Base-by-base conservation (phyloP, 1,140 invertebrate species). In the Pseudomyrmex concolor region DNA sequence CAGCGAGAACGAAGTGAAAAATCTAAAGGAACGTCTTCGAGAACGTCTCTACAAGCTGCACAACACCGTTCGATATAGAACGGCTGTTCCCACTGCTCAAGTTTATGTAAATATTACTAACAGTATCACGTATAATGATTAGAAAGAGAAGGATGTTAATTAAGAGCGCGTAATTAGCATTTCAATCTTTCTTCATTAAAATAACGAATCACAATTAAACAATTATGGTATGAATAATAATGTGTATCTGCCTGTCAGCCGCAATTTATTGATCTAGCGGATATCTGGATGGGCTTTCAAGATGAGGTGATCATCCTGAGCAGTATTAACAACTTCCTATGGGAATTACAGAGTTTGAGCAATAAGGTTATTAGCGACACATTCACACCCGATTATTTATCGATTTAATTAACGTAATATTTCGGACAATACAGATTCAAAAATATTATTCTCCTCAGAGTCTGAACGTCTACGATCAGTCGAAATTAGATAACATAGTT, bases 271-370 rank as follows among this genome's bases (percentile, higher is more conserved):
- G 94, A 95, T 81, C 86, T 97, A 3, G 95, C 95, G 86, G 90
- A 95, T 55, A 94, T 95, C 7, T 97, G 96, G 96, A 93, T 95
- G 9, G 91, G 93, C 15, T 93, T 96, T 85, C 96, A 96, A 89
- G 95, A 96, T 83, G 94, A 96, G 68, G 95, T 95, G 83, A 95
- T 95, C 19, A 91, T 95, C n/a, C 89, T 97, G 55, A 95, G 95
- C n/a, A 95, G 94, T 13, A 92, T 95, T 2, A 95, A 95, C 85
- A 93, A 94, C 2, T 94, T 96, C 3, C 94, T 95, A 66, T 93
- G 92, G 48, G 92, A 94, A 62, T 72, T 96, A 43, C 92, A 95
- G 48, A 87, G 80, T 55, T 89, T 96, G 73, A 94, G 94, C 85
- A 90, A 94, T 45, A 93, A 93, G 88, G 93, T 95, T 95, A 92